phyloP scores from a whole-genome alignment of 1,140 invertebrate species.

The Monochamus saltuarius region DNA sequence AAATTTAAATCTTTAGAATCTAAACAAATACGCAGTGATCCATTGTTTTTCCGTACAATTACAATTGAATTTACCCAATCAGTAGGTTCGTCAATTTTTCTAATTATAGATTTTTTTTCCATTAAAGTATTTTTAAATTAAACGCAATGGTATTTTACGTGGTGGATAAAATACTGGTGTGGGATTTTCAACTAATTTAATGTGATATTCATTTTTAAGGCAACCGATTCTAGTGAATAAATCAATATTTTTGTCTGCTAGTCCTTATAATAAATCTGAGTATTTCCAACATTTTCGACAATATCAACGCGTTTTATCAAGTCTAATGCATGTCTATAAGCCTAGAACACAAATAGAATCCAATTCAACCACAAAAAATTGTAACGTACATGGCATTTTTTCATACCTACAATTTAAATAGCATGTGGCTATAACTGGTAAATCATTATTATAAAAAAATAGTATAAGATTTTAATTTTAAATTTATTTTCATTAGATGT shows the following conservation, averaged over 20 bases:
- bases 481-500: neutral
- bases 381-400: too few relatives aligned
- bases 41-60: too few relatives aligned
- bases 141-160: constrained; percentile 18
- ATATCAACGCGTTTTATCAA: constrained; percentile 21
- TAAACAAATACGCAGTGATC: constrained; percentile 55
- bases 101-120: too few relatives aligned
- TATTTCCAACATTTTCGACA: too few relatives aligned
- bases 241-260: constrained; percentile 2
- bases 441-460: constrained; percentile 5
- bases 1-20: constrained; percentile 56
- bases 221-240: neutral
- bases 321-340: constrained; percentile 11
- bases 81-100: too few relatives aligned
- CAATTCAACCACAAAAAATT: too few relatives aligned
- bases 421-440: constrained; percentile 1
- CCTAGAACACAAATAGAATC: neutral
- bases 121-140: constrained; percentile 8
- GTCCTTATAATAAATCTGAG: too few relatives aligned
- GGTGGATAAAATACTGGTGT: constrained; percentile 20
- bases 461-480: constrained; percentile 21
- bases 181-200: constrained; percentile 6
- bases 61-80: too few relatives aligned
- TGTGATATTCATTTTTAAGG: constrained; percentile 15
- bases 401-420: too few relatives aligned